Percentiles rank a stretch among this genome's conserved stretches.
Evolutionary conservation across 2,888 invertebrate species (phyloP).

Genomic region (Xestia xanthographa): DNA sequence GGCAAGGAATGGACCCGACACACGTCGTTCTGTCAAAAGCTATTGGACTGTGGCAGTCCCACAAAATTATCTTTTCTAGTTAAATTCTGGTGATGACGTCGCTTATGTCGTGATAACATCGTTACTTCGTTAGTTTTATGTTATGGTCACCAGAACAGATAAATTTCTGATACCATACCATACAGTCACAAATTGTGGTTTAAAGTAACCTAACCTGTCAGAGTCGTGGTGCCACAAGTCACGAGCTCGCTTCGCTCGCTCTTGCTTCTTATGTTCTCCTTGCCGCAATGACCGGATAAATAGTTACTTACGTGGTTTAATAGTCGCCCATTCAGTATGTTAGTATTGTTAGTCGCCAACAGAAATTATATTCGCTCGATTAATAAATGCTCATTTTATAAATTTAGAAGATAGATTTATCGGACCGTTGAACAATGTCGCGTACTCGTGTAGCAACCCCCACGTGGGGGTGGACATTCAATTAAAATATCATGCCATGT

Average conservation of each 20-base stretch:
- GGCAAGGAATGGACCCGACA: too few relatives aligned
- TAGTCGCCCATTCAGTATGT: too few relatives aligned
- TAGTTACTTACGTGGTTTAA: too few relatives aligned
- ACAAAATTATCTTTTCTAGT: neutral
- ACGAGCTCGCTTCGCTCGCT: too few relatives aligned
- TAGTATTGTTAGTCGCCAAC: too few relatives aligned
- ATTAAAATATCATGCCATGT: slow-evolving; percentile 2
- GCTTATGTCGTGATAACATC: neutral
- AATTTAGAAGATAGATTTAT: too few relatives aligned
- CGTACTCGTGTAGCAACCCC: neutral
- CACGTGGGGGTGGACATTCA: neutral
- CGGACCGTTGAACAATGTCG: slow-evolving; percentile 12
- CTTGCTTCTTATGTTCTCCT: too few relatives aligned
- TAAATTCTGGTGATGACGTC: neutral
- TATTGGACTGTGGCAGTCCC: neutral
- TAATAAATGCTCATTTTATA: too few relatives aligned
- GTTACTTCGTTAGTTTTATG: neutral
- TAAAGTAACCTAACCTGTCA: too few relatives aligned
- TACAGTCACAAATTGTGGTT: neutral
- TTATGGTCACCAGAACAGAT: neutral
- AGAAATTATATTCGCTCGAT: too few relatives aligned
- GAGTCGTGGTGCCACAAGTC: too few relatives aligned
- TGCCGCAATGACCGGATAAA: too few relatives aligned
- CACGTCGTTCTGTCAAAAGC: neutral
- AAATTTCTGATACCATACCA: neutral